Base-by-base conservation (phyloP, 2,113 vertebrate species). In the Melierax canorus region DNA sequence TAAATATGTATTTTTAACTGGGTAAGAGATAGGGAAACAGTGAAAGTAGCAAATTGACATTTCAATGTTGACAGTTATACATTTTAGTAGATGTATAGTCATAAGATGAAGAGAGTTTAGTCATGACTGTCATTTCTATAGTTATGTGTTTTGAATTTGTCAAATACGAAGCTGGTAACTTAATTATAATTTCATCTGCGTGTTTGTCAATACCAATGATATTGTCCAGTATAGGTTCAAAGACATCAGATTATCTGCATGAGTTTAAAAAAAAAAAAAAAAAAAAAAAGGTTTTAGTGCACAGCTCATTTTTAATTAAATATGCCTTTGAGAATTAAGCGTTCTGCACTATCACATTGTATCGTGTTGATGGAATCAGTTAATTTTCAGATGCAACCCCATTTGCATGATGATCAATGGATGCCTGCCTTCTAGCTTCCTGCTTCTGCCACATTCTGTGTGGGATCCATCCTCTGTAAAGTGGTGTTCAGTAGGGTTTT, bases 391-490 rank as follows among this genome's bases (percentile, higher is more conserved):
- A 4, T 75, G 69, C n/a, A 9, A 11, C 11, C 7, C 20, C 11
- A 2, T 74, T 75, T 75, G 15, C 78, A 55, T 0, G 1, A 3
- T 5, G 7, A 14, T 55, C 34, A 20, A 0, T 29, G 48, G 30
- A 16, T 78, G 12, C 29, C 51, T 78, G 32, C 32, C 29, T 55
- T 64, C 36, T 43, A 7, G 43, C 32, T 68, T 59, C 53, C 60
- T 69, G 32, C 32, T 81, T 55, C 75, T 59, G 43, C 16, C 56
- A 21, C 3, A 0, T 30, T 16, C 34, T 27, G 12, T 50, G 29
- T 27, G 38, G 51, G 39, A 41, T 15, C 43, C 34, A 7, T 17
- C 26, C 48, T 73, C 48, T 69, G 20, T 10, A 1, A 48, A 60
- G 24, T 17, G 48, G 7, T 48, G 12, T 17, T 43, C 15, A 10